These are phyloP conservation scores for Cardiocondyla obscurior DNA, from an alignment of 1,140 invertebrate species.

Conservation along the genomic window DNA sequence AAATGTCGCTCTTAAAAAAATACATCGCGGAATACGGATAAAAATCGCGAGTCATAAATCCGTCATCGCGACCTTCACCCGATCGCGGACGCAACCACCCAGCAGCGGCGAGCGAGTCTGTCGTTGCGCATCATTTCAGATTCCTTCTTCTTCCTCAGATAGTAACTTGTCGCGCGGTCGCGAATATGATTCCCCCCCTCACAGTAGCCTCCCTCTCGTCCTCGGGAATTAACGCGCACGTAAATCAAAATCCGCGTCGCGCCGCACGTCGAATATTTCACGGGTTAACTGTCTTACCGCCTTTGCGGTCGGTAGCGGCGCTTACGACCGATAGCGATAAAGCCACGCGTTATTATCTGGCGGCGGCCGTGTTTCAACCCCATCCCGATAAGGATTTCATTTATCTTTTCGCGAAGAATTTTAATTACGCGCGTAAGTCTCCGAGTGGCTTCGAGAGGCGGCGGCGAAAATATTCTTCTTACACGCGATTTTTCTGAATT, in stretches of 20 bases:
- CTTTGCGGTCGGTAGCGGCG: conserved; percentile 33
- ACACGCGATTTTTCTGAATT: neutral
- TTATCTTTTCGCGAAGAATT: conserved; percentile 43
- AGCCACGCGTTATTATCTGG: conserved; percentile 25
- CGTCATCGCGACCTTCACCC: neutral
- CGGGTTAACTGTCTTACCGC: conserved; percentile 39
- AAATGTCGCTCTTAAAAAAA: neutral
- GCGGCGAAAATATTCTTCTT: neutral
- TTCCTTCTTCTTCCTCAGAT: conserved; percentile 28
- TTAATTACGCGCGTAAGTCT: conserved; percentile 39
- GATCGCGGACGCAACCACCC: neutral
- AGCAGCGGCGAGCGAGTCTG: neutral
- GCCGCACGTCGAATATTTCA: conserved; percentile 20
- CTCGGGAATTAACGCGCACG: neutral
- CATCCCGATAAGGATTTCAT: conserved; percentile 31
- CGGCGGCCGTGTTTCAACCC: conserved; percentile 15
- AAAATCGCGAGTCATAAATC: conserved; percentile 3
- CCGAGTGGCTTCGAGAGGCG: neutral
- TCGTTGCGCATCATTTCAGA: conserved; percentile 1
- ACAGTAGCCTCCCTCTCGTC: conserved; percentile 30
- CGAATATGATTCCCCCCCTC: conserved; percentile 36
- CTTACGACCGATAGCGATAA: conserved; percentile 39
- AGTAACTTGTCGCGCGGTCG: neutral
- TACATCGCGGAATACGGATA: neutral
- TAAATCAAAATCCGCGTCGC: conserved; percentile 59